Conservation (phyloP, 2,797 vertebrate species). For the Thunnus albacares region DNA sequence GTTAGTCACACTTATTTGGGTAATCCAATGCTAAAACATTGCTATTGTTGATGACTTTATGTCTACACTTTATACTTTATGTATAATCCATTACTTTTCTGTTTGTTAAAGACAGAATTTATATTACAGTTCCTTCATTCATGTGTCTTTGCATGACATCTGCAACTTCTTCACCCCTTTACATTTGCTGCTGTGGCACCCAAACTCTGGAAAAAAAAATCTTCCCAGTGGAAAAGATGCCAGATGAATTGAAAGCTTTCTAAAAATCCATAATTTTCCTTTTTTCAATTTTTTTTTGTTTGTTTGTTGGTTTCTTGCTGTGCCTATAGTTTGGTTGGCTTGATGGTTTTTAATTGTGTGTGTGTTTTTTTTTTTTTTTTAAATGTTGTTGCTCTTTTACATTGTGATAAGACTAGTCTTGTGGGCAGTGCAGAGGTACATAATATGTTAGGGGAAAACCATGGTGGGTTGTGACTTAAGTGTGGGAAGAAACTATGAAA, state of each 20-base stretch:
- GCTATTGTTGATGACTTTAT: constrained; percentile 33
- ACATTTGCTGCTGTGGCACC: constrained; percentile 12
- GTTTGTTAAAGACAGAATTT: constrained; percentile 13
- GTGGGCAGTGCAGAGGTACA: constrained; percentile 3
- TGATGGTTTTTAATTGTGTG: constrained; percentile 6
- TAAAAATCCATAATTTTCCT: constrained; percentile 5
- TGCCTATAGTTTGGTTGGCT: constrained; percentile 31
- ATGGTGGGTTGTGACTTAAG: not conserved
- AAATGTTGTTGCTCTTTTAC: constrained; percentile 21
- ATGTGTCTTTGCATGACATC: not conserved
- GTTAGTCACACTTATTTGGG: constrained; percentile 62
- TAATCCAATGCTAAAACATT: constrained; percentile 57
- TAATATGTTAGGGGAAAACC: constrained; percentile 1
- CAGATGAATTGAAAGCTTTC: constrained; percentile 17
- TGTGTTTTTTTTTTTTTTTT: constrained; percentile 11
- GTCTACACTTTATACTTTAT: not conserved
- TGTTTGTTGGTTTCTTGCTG: constrained; percentile 24
- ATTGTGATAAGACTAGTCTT: constrained; percentile 32
- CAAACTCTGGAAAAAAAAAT: constrained; percentile 12
- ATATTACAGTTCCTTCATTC: not conserved
- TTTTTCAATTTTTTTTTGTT: not conserved
- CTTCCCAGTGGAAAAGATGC: constrained; percentile 31
- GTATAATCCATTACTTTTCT: constrained; percentile 35
- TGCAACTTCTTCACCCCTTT: too few relatives aligned
- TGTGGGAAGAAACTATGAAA: constrained; percentile 7